Base-by-base conservation (phyloP, 2,888 invertebrate species). In the Smittia sp. region DNA sequence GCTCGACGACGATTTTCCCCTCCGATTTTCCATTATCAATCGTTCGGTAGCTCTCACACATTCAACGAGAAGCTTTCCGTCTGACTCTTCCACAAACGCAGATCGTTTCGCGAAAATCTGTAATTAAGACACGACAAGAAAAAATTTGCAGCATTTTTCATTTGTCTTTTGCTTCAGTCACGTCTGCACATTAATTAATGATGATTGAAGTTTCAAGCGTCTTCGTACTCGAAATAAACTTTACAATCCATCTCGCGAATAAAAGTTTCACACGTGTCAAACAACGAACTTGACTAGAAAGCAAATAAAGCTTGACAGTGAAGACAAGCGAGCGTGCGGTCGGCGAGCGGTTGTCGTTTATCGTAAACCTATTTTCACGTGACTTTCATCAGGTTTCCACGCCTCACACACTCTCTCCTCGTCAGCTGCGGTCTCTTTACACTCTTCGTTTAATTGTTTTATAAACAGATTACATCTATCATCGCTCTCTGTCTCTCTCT, bases 1-100 rank as follows among this genome's bases (percentile, higher is more conserved):
- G n/a, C n/a, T n/a, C n/a, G n/a, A 7, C 11, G 15, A 32, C 22
- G 25, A 66, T 68, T 68, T 68, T 46, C 69, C 69, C 69, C 54
- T 32, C 18, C 22, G 20, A 67, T 41, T 67, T 69, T 69, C 54
- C 69, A 69, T 69, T 69, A 69, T 69, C 52, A 69, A 46, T 20
- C 22, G 46, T 46, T 68, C 68, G 69, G 69, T n/a, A 24, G 22
- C 58, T 22, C 18, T 2, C 2, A 58, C 22, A 18, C 52, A 38
- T 38, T 38, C n/a, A n/a, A n/a, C 46, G 15, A n/a, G 3, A n/a
- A 46, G 11, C n/a, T 46, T 46, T 46, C 38, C 38, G 38, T 9
- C 11, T 38, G 38, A 38, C 38, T 46, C 46, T n/a, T 46, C 46
- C n/a, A n/a, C 46, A 2, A 46, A 46, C 46, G 11, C 6, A 46